Evolutionary conservation across 2,888 invertebrate species (phyloP), one percentile per base, ranked within the genome.

Genomic region (Plebejus melissa): DNA sequence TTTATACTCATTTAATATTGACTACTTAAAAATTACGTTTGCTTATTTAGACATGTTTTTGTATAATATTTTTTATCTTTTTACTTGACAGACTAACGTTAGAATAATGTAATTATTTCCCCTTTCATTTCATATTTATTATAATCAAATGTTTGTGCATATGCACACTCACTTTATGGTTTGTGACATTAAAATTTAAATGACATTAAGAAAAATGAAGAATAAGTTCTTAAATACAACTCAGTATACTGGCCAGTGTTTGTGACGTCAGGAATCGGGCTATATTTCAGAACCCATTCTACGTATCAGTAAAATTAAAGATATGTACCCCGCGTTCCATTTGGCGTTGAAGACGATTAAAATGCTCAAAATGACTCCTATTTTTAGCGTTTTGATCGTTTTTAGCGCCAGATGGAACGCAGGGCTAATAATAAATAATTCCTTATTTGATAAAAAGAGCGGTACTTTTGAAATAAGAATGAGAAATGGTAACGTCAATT

Each of bases 401-500:
- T 22, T 22, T 22, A 22, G 22, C 22, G 22, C 22, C 22, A 22
- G 22, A 22, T 22, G 22, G 22, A 22, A 22, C 22, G 22, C 22
- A 22, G 22, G 22, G 22, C 22, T 22, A 22, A 22, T 22, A 22
- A 22, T 22, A 22, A 22, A 22, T 32, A 32, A 32, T 32, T 32
- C 32, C 32, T 32, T 32, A 32, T 32, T 32, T 32, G 32, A 32
- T 32, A 32, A 32, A 32, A 60, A 60, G 4, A 60, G 22, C 60
- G 28, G 60, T 60, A 58, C 22, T 58, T 69, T 75, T 69, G n/a
- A 75, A 69, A 28, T 50, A 69, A 71, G 38, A 75, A 58, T 71
- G 72, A 46, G 70, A 5, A 70, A 6, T 69, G 41, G n/a, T 71
- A 46, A 9, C 71, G 76, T 76, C 76, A 77, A 77, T 77, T 77